Conservation (phyloP, 2,797 vertebrate genomes). For the Cynodonichthys magdalenae region DNA sequence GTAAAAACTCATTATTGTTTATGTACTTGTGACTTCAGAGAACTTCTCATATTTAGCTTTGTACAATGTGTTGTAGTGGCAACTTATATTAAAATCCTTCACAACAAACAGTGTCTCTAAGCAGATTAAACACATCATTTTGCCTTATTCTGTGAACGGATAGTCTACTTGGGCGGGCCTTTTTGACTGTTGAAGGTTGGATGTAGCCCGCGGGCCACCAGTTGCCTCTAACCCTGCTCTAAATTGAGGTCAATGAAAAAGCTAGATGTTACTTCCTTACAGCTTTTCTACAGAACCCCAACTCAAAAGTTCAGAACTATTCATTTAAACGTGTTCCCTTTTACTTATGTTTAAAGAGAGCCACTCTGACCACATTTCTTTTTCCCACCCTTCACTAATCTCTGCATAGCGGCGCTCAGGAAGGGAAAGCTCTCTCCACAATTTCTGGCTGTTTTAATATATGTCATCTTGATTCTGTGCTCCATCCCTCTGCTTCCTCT, state of each 20-base stretch:
- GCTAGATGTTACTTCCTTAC: neutral
- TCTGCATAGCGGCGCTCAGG: conserved; percentile 84
- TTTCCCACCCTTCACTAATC: conserved; percentile 75
- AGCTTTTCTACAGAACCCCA: neutral
- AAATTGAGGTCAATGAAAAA: neutral
- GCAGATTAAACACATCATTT: too few relatives aligned
- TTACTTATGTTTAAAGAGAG: conserved; percentile 39
- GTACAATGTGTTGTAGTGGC: too few relatives aligned
- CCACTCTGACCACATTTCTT: conserved; percentile 16
- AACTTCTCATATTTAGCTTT: too few relatives aligned
- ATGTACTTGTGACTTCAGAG: too few relatives aligned
- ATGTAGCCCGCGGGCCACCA: too few relatives aligned
- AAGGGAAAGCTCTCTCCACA: conserved; percentile 73
- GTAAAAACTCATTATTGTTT: too few relatives aligned
- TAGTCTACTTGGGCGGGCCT: too few relatives aligned
- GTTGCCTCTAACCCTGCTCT: neutral
- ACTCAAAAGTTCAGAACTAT: neutral
- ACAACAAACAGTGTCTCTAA: too few relatives aligned
- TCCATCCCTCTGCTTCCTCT: conserved; percentile 80
- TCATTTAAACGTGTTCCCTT: conserved; percentile 41
- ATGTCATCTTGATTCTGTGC: conserved; percentile 86
- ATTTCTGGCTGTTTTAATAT: conserved; percentile 84
- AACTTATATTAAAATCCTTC: too few relatives aligned
- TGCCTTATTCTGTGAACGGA: too few relatives aligned
- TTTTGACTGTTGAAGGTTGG: too few relatives aligned